These are phyloP conservation scores for Melieria picta DNA, from an alignment of 2,888 invertebrate species.

Conservation along the genomic window DNA sequence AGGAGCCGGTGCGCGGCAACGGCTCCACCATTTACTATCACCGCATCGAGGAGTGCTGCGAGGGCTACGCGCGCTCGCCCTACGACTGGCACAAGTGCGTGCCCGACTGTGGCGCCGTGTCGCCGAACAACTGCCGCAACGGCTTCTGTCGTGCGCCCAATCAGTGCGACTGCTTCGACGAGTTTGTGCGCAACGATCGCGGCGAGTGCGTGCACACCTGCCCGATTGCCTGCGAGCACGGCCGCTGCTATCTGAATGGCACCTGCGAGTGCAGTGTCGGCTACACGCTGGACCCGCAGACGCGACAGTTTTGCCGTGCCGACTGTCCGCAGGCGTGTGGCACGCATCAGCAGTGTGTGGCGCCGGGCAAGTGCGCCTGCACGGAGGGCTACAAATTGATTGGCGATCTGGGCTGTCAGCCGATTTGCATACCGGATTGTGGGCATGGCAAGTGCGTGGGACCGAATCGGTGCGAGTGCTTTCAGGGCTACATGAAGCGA, in stretches of 20 bases:
- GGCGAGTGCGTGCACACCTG: slow-evolving; percentile 73
- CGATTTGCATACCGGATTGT: slow-evolving; percentile 61
- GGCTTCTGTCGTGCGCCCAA: slow-evolving; percentile 67
- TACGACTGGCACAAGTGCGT: slow-evolving; percentile 67
- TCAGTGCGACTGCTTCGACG: slow-evolving; percentile 61
- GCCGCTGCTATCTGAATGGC: slow-evolving; percentile 71
- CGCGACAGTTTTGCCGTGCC: slow-evolving; percentile 60
- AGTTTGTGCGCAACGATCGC: slow-evolving; percentile 55
- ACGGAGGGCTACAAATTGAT: slow-evolving; percentile 55
- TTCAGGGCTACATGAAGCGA: slow-evolving; percentile 65
- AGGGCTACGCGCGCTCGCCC: slow-evolving; percentile 73
- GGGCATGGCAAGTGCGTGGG: slow-evolving; percentile 60
- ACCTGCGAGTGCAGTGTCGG: slow-evolving; percentile 71
- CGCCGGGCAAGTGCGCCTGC: slow-evolving; percentile 55
- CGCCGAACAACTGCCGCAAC: slow-evolving; percentile 66
- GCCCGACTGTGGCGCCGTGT: slow-evolving; percentile 61
- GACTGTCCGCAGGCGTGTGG: slow-evolving; percentile 62
- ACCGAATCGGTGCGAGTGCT: slow-evolving; percentile 60
- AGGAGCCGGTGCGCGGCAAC: slow-evolving; percentile 62
- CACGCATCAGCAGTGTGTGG: slow-evolving; percentile 54
- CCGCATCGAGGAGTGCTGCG: slow-evolving; percentile 75
- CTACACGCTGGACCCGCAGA: slow-evolving; percentile 57
- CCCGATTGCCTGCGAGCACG: slow-evolving; percentile 76
- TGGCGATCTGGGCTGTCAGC: slow-evolving; percentile 57
- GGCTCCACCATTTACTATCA: slow-evolving; percentile 66